Base-by-base conservation (phyloP, 2,888 invertebrate species). In the Epinotia nisella region DNA sequence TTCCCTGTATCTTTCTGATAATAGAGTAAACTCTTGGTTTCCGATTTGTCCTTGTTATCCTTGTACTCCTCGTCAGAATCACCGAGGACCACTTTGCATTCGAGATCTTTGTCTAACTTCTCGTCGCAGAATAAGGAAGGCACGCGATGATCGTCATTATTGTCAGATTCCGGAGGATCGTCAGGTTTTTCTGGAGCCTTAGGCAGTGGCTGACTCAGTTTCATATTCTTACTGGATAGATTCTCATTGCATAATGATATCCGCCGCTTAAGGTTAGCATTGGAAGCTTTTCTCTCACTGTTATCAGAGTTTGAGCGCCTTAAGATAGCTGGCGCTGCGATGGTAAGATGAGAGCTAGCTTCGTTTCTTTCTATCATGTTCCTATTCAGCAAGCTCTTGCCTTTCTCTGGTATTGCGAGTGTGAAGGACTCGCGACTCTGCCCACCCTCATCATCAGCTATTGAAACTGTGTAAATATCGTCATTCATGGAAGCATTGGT, bases 401-500 rank as follows among this genome's bases (percentile, higher is more conserved):
- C 88, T 76, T 92, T 94, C 76, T 94, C 94, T 19, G 94, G 93
- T 79, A 94, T 92, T 3, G 93, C 89, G 53, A 94, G 80, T 10
- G 93, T 93, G 74, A 93, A 92, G 0, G 92, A 91, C 65, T 92
- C 92, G 13, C 85, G 84, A 3, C 83, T 84, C 72, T 91, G 87
- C 0, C 86, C 90, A 17, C 90, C 92, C 74, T 90, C 91, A 19
- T 93, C 93, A 55, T 94, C 93, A 10, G 92, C 91, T 78, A 94
- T 94, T 2, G 94, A 94, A 5, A 94, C 93, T 1, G 94, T 94
- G 74, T 93, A 94, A 77, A 94, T 92, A 75, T 94, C 92, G 71
- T 95, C 95, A 80, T 92, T 94, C 90, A 94, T 91, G 0, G 92
- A 89, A 0, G 94, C 88, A 78, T 93, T 93, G 2, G 93, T 93